Evolutionary conservation across 2,797 vertebrate genomes (phyloP), one percentile per base, ranked within the genome.

Genomic region (Epinephelus malabaricus): DNA sequence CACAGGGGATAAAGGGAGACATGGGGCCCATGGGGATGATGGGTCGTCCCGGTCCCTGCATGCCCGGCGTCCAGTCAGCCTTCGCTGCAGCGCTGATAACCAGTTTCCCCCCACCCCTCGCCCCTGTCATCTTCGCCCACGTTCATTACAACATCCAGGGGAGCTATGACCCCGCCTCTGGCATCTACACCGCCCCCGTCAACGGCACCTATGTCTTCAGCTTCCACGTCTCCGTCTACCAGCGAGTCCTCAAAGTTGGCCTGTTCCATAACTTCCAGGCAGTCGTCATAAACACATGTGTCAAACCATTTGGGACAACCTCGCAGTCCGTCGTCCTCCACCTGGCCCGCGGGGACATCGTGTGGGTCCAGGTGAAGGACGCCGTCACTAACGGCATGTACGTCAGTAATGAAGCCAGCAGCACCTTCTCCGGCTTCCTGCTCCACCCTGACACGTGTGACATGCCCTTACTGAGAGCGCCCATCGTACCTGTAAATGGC

Each of bases 121-220:
- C 49, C 2, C 94, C 94, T 0, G 89, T 95, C 56, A 59, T 73
- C 0, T 95, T 95, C 69, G 18, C 73, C 15, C 5, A 34, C 0
- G n/a, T 95, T 12, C 7, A 88, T 38, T 89, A 88, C 81, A 95
- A 96, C 38, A 0, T 25, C 17, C 86, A 91, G 66, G 47, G 66
- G 2, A 66, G 89, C 72, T 95, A 91, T 7, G 43, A 94, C 71
- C 72, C 89, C 1, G 0, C 0, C 4, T 50, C 2, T 0, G 94
- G 95, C 6, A 38, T 91, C 66, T 96, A 93, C 87, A 82, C 21
- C 0, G 94, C 95, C 10, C 94, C 94, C 0, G 18, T 92, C 18
- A 92, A 92, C 0, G 95, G 94, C 23, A 94, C 94, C 12, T 96
- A 96, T 6, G 63, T 94, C 73, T 92, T 96, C 73, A 94, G 71